A percentile compares a stretch with the other conserved stretches of the same genome.
These are phyloP conservation scores for Elaphurus davidianus DNA, from an alignment of 2,113 vertebrate species.

Conservation along the genomic window DNA sequence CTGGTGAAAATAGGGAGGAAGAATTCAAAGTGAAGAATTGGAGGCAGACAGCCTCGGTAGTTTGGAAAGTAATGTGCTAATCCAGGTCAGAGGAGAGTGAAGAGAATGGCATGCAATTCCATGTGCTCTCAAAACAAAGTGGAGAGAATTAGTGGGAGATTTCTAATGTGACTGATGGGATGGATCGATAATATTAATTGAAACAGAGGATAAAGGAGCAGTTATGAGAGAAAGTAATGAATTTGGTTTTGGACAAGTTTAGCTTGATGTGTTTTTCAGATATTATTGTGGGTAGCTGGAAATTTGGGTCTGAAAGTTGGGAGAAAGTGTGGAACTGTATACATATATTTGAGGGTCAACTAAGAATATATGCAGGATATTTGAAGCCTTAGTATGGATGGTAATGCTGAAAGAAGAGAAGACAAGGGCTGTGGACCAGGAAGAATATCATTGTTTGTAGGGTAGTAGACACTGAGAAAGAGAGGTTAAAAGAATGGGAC, in stretches of 20 bases:
- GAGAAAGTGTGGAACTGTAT: background rate
- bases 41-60: background rate
- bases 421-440: background rate
- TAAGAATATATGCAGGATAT: background rate
- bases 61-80: background rate
- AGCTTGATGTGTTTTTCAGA: background rate
- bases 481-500: conserved; percentile 18
- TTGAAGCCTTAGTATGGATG: conserved; percentile 13
- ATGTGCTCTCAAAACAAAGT: background rate
- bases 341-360: background rate
- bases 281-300: background rate
- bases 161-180: background rate
- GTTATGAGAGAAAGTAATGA: background rate
- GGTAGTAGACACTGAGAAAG: conserved; percentile 22
- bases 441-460: conserved; percentile 38
- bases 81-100: background rate
- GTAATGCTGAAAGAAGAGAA: conserved; percentile 50
- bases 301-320: conserved; percentile 3
- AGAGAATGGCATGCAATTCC: background rate
- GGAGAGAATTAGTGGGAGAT: background rate
- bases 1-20: background rate
- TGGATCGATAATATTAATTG: background rate
- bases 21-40: background rate
- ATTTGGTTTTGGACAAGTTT: background rate
- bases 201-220: background rate